A percentile compares a stretch with the other conserved stretches of the same genome.
Conservation (phyloP, 2,113 vertebrate genomes). For the Tinamus guttatus region DNA sequence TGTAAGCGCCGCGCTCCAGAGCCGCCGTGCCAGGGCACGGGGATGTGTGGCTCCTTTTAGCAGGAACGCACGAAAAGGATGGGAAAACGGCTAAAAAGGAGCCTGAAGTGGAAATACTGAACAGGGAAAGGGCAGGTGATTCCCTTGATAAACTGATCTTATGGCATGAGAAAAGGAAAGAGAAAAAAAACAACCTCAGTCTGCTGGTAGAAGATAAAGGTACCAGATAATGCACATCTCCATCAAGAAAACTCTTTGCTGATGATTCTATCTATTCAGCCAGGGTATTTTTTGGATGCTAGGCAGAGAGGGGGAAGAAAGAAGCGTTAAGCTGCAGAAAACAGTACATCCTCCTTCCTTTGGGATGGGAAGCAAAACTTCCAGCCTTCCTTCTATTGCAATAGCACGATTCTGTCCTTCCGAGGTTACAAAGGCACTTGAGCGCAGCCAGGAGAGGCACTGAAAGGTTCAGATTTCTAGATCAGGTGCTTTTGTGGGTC, state of each 20-base stretch:
- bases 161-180: background rate
- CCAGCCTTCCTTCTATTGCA: background rate
- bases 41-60: background rate
- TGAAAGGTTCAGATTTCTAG: background rate
- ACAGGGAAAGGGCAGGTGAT: background rate
- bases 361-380: background rate
- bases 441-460: background rate
- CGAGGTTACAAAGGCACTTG: background rate
- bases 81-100: background rate
- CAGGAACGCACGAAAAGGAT: background rate
- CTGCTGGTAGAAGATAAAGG: background rate
- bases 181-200: no score
- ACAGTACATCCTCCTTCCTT: rapidly evolving
- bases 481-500: background rate
- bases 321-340: background rate
- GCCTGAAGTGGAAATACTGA: background rate
- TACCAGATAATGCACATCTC: background rate
- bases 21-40: no score
- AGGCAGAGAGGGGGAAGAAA: background rate
- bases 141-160: background rate
- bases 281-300: no score
- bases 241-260: background rate
- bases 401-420: background rate
- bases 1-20: rapidly evolving
- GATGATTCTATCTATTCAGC: background rate